Conservation (phyloP, 1,140 invertebrate genomes). For the Neoseiulus cucumeris region DNA sequence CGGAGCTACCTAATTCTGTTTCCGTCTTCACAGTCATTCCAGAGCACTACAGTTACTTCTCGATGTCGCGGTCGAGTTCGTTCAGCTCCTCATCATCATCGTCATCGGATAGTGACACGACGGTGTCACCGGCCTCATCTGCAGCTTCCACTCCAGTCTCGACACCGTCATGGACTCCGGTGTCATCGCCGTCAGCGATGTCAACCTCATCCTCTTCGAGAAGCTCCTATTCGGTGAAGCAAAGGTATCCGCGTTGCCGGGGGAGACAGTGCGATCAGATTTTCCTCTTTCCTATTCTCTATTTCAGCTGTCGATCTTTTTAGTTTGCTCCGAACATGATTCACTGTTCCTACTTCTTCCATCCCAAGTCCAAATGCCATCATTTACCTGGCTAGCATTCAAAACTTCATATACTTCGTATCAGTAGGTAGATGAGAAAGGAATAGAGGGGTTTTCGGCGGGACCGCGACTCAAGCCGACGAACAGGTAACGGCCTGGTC, state of each 20-base stretch:
- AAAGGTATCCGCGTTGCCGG: neutral
- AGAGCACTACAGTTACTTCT: slow-evolving; percentile 1
- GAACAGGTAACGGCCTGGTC: no score
- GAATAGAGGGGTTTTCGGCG: no score
- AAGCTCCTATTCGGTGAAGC: slow-evolving; percentile 7
- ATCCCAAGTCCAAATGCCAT: no score
- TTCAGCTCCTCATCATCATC: neutral
- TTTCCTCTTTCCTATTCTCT: no score
- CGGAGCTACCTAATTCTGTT: neutral
- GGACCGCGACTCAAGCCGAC: no score
- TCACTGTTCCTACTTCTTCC: no score
- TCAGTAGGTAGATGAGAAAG: no score
- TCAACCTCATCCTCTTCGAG: neutral
- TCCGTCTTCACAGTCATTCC: neutral
- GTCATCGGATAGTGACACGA: neutral
- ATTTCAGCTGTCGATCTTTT: no score
- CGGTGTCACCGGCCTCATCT: slow-evolving; percentile 1
- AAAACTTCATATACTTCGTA: no score
- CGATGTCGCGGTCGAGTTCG: slow-evolving; percentile 3
- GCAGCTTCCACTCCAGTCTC: neutral
- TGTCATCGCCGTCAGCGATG: neutral
- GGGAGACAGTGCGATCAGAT: no score
- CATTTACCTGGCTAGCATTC: no score
- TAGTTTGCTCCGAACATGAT: no score
- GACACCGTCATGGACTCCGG: neutral